phyloP scores from a whole-genome alignment of 2,113 vertebrate genomes.

The Urocynchramus pylzowi region DNA sequence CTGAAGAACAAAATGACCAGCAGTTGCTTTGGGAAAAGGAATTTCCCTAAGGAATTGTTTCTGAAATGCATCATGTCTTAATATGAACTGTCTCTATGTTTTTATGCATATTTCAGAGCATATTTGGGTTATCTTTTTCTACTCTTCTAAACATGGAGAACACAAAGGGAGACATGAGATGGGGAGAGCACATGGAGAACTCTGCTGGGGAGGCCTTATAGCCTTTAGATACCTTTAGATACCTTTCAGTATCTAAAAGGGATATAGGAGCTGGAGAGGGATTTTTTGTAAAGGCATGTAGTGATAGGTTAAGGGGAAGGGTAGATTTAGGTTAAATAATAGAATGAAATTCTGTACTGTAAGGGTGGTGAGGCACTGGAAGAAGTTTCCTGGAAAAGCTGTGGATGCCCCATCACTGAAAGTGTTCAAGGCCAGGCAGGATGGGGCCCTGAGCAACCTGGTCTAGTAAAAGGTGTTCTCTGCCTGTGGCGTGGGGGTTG shows the following conservation, averaged over 20 bases:
- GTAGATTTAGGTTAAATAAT: neutral
- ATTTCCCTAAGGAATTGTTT: neutral
- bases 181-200: neutral
- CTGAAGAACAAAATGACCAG: neutral
- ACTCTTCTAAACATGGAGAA: neutral
- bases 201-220: neutral
- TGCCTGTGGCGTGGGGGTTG: accelerated
- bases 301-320: neutral
- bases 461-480: neutral
- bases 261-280: neutral
- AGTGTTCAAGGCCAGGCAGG: neutral
- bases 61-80: neutral
- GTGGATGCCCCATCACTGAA: accelerated
- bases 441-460: neutral
- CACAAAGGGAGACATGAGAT: neutral
- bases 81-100: neutral
- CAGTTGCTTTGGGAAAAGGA: neutral
- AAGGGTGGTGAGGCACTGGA: neutral
- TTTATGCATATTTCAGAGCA: neutral
- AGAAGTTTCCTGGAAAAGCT: neutral
- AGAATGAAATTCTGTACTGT: neutral
- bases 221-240: neutral
- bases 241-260: neutral
- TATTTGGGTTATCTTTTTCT: neutral
- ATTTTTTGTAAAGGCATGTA: neutral